Evolutionary conservation across 1,140 invertebrate species (phyloP), one percentile per base, ranked within the genome.

Genomic region (Heliconius nattereri): DNA sequence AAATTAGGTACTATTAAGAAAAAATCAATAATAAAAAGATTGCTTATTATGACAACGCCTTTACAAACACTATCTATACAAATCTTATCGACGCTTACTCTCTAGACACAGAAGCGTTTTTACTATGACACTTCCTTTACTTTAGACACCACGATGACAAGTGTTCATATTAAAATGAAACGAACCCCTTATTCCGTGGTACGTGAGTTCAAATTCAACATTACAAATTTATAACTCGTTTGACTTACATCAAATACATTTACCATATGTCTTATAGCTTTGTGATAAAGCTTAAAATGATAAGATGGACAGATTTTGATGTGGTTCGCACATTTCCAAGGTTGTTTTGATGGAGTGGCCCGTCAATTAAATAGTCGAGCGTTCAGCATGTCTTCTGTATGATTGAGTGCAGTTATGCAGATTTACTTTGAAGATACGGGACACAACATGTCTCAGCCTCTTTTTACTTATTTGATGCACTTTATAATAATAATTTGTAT

Each of bases 341-440:
- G 86, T 89, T 88, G 89, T 87, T 92, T 91, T 94, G 92, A 92
- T 92, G 90, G 91, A 94, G 92, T 92, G 87, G 86, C 80, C 86
- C 87, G 91, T 92, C 92, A 94, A 92, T 92, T 94, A 94, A 88
- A 89, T 85, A 90, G 86, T 87, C 87, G 87, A 91, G 87, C 89
- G 88, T 86, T 90, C 86, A 83, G 86, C 85, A 86, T 85, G 86
- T 90, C 87, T 85, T 85, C 83, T 84, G 83, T 89, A 87, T 92
- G 92, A 92, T 91, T 91, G 91, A 93, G 90, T 91, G 90, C 91
- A 90, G 81, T 90, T 86, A 90, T 92, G 90, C 91, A 92, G 89
- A 91, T 90, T 86, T 83, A 84, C 84, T 88, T 87, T 85, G 82
- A 86, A 89, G 87, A 90, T 87, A 87, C 85, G 84, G 60, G n/a